Conservation (phyloP, 2,113 vertebrate species). For the Gobiocypris rarus region DNA sequence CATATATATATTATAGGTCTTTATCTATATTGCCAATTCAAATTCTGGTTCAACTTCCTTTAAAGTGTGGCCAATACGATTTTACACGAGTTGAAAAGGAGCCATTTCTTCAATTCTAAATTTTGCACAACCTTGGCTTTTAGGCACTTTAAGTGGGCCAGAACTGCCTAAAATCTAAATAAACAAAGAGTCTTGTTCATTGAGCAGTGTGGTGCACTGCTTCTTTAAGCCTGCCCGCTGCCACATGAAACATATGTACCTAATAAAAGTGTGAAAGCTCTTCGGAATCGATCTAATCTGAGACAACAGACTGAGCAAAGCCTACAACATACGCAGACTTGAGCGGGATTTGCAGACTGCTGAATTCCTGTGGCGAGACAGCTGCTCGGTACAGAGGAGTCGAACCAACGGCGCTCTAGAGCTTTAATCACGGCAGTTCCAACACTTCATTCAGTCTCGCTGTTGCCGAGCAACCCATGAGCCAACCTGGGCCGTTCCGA, state of each 20-base stretch:
- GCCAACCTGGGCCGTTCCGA: constrained; percentile 55
- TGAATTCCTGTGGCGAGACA: constrained; percentile 41
- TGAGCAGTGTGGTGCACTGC: constrained; percentile 62
- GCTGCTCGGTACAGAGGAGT: constrained; percentile 55
- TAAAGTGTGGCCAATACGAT: too few species aligned
- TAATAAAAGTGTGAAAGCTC: constrained; percentile 47
- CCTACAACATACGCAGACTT: constrained; percentile 44
- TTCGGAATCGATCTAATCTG: constrained; percentile 56
- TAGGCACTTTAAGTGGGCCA: neutral
- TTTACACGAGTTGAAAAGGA: too few species aligned
- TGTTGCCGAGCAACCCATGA: constrained; percentile 75
- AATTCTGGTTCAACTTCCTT: too few species aligned
- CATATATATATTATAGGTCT: too few species aligned
- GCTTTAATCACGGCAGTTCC: constrained; percentile 74
- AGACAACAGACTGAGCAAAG: constrained; percentile 52
- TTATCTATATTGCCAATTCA: too few species aligned
- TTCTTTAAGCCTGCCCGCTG: constrained; percentile 46
- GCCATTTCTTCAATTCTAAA: too few species aligned
- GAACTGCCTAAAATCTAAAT: neutral
- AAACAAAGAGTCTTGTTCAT: constrained; percentile 49
- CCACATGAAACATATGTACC: constrained; percentile 46
- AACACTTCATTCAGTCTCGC: constrained; percentile 63
- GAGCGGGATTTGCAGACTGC: constrained; percentile 40
- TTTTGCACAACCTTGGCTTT: too few species aligned
- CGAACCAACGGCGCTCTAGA: constrained; percentile 58